phyloP scores from a whole-genome alignment of 2,888 invertebrate species.

The Amaurobius ferox region DNA sequence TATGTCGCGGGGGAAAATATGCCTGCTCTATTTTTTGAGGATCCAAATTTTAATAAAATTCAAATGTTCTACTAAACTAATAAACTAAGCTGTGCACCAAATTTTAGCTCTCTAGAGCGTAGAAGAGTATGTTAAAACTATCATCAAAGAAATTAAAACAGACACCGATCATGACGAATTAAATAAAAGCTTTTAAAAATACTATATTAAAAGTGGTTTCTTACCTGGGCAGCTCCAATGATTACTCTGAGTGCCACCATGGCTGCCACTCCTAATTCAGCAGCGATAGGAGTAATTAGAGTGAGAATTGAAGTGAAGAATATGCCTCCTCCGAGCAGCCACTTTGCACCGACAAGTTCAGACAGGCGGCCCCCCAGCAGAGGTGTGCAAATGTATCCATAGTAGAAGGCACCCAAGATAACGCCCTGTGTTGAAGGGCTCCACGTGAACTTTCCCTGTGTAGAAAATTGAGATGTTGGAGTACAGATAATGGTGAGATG shows the following conservation, averaged over 20 bases:
- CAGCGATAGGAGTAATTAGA: slow-evolving; percentile 67
- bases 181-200: no score
- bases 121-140: no score
- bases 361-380: slow-evolving; percentile 73
- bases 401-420: slow-evolving; percentile 74
- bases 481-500: not conserved
- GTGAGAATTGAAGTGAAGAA: slow-evolving; percentile 72
- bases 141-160: no score
- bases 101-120: no score
- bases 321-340: slow-evolving; percentile 64
- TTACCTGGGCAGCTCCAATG: slow-evolving; percentile 72
- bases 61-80: no score
- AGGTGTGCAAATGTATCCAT: slow-evolving; percentile 73
- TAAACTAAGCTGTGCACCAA: no score
- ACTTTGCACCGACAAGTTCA: slow-evolving; percentile 71
- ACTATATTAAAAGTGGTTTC: no score
- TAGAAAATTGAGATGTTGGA: slow-evolving; percentile 8
- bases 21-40: no score
- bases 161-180: no score
- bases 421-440: slow-evolving; percentile 72
- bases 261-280: slow-evolving; percentile 49
- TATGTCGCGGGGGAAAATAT: no score
- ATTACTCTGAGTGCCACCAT: slow-evolving; percentile 69
- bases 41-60: no score
- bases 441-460: slow-evolving; percentile 72